phyloP scores from a whole-genome alignment of 2,888 invertebrate genomes.

The Eurytoma californica region DNA sequence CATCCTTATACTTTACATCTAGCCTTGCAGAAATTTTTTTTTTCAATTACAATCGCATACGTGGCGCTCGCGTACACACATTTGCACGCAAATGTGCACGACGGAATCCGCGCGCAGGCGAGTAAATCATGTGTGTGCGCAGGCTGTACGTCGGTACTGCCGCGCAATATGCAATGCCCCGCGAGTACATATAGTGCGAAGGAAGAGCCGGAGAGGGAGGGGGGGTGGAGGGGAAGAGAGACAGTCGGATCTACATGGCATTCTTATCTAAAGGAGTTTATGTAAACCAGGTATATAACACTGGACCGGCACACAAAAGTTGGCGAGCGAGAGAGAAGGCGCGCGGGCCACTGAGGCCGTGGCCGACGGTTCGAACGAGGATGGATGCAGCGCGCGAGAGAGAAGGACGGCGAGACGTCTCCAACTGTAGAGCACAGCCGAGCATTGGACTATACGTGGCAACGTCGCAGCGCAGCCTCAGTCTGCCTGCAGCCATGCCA shows the following conservation, averaged over 20 bases:
- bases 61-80: not conserved
- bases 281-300: constrained; percentile 55
- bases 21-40: constrained; percentile 4
- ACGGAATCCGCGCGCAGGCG: not conserved
- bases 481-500: constrained; percentile 43
- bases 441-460: constrained; percentile 49
- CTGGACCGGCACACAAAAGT: constrained; percentile 20
- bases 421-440: not conserved
- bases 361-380: not conserved
- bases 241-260: constrained; percentile 27
- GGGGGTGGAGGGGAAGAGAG: constrained; percentile 10
- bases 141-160: constrained; percentile 16
- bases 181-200: constrained; percentile 51
- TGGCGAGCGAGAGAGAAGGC: constrained; percentile 18
- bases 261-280: constrained; percentile 56
- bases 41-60: not conserved
- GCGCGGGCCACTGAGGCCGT: constrained; percentile 11
- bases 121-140: constrained; percentile 43
- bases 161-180: constrained; percentile 45
- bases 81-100: constrained; percentile 11
- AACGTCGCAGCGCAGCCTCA: constrained; percentile 54
- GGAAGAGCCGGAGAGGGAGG: constrained; percentile 49
- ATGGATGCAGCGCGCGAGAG: not conserved
- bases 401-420: constrained; percentile 34
- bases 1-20: not conserved